Conservation (phyloP, 2,888 invertebrate genomes). For the Nomada fabriciana region DNA sequence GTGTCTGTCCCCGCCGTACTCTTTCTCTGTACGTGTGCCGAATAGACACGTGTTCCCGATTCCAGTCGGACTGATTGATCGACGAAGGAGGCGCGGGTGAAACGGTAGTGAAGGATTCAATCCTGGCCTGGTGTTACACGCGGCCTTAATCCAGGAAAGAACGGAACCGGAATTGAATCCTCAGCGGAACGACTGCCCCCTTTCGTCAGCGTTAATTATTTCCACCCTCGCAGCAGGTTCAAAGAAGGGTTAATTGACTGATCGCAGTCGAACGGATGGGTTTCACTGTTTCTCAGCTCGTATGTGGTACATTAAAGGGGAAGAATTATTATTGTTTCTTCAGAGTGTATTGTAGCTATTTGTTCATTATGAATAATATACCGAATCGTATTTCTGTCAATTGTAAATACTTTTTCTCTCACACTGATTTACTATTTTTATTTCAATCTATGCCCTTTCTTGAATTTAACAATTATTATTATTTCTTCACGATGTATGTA, state of each 20-base stretch:
- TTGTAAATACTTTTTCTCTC: too few relatives aligned
- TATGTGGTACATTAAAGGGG: too few relatives aligned
- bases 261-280: neutral
- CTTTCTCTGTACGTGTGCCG: conserved; percentile 50
- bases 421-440: too few relatives aligned
- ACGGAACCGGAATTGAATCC: conserved; percentile 53
- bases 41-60: conserved; percentile 61
- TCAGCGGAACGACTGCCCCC: conserved; percentile 1
- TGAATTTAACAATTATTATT: too few relatives aligned
- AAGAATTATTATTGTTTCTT: too few relatives aligned
- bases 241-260: conserved; percentile 24
- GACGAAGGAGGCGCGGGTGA: conserved; percentile 57
- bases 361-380: too few relatives aligned
- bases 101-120: conserved; percentile 66
- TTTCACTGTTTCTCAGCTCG: conserved; percentile 17
- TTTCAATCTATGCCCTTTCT: too few relatives aligned
- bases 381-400: too few relatives aligned
- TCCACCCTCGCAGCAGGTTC: neutral
- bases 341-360: too few relatives aligned
- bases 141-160: conserved; percentile 69
- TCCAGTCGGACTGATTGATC: conserved; percentile 66
- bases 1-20: conserved; percentile 11
- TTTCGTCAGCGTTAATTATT: conserved; percentile 50
- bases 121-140: conserved; percentile 60
- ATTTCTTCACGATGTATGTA: too few relatives aligned